Evolutionary conservation across 2,888 invertebrate species (phyloP).

Genomic region (Itoplectis maculator): DNA sequence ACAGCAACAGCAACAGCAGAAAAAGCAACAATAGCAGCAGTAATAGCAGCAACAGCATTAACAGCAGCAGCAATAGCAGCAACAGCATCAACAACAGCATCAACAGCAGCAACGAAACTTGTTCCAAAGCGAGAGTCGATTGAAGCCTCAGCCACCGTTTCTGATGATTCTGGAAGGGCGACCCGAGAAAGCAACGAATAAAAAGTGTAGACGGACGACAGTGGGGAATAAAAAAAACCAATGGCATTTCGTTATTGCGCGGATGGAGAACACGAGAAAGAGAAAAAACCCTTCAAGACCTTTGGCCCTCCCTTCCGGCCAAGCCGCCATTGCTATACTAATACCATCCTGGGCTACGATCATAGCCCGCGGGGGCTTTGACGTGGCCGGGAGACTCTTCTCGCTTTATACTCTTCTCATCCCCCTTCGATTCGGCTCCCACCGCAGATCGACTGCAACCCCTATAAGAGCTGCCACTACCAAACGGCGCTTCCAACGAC

Average conservation of each 20-base stretch:
- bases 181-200: conserved; percentile 62
- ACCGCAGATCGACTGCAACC: conserved; percentile 59
- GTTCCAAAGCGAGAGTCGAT: conserved; percentile 47
- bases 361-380: conserved; percentile 40
- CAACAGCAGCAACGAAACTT: too few relatives aligned
- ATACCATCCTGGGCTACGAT: conserved; percentile 7
- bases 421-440: conserved; percentile 22
- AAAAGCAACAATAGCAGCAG: too few relatives aligned
- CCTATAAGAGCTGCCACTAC: conserved; percentile 61
- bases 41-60: too few relatives aligned
- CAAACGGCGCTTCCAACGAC: conserved; percentile 52
- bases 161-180: conserved; percentile 66
- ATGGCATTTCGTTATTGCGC: conserved; percentile 82
- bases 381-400: conserved; percentile 38
- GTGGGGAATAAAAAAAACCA: conserved; percentile 72
- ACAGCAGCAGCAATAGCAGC: too few relatives aligned
- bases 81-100: too few relatives aligned
- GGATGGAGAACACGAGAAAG: conserved; percentile 63
- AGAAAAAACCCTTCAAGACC: conserved; percentile 66
- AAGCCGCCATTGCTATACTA: conserved; percentile 1
- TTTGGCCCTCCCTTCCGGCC: conserved; percentile 60
- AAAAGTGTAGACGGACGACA: conserved; percentile 45
- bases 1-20: too few relatives aligned
- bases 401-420: conserved; percentile 49
- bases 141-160: conserved; percentile 28